Conservation (phyloP, 2,113 vertebrate genomes). For the Ursus arctos region DNA sequence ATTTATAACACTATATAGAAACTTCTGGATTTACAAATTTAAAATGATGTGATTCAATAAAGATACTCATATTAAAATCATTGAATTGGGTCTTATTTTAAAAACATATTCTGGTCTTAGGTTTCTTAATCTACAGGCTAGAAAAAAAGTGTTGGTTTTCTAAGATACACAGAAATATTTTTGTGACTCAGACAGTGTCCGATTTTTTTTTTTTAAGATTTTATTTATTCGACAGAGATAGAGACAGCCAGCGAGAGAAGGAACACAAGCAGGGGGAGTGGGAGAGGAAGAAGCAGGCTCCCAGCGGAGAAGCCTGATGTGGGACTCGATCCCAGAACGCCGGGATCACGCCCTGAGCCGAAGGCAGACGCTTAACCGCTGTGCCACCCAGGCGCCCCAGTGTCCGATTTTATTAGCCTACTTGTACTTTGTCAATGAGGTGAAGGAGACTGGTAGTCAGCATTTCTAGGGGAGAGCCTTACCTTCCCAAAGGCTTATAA, state of each 20-base stretch:
- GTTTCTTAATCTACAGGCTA: background rate
- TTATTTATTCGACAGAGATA: too few relatives aligned
- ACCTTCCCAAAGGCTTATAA: background rate
- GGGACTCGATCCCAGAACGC: too few relatives aligned
- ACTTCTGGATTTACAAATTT: background rate
- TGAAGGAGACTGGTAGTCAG: background rate
- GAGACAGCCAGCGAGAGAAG: too few relatives aligned
- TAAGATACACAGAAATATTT: background rate
- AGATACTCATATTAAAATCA: background rate
- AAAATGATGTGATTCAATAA: conserved; percentile 21
- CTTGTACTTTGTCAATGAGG: background rate
- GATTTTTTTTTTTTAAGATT: background rate
- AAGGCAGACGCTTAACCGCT: too few relatives aligned
- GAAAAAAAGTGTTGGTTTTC: background rate
- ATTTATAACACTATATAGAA: background rate
- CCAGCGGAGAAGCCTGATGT: too few relatives aligned
- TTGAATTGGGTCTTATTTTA: background rate
- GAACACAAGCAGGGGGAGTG: too few relatives aligned
- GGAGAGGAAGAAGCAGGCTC: too few relatives aligned
- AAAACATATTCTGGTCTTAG: background rate
- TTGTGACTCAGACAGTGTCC: background rate
- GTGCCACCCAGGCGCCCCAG: too few relatives aligned
- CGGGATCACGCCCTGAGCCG: too few relatives aligned
- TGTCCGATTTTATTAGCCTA: background rate
- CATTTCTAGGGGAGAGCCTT: background rate